Percentiles rank a stretch among this genome's conserved stretches.
phyloP scores from a whole-genome alignment of 2,113 vertebrate genomes.

The Thunnus maccoyii region DNA sequence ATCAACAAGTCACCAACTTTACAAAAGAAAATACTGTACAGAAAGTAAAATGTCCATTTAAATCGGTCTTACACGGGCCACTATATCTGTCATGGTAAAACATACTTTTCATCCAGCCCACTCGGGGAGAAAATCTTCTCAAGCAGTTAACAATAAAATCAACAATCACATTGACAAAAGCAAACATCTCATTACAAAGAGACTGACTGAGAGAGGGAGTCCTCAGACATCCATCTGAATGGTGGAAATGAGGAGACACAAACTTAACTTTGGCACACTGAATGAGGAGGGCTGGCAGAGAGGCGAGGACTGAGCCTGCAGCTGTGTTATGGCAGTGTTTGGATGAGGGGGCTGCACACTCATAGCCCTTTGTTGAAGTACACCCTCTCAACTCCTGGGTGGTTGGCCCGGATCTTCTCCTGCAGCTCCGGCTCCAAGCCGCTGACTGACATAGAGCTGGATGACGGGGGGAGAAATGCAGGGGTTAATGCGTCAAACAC shows the following conservation, averaged over 20 bases:
- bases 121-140: slow-evolving; percentile 35
- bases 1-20: slow-evolving; percentile 33
- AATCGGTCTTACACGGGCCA: slow-evolving; percentile 44
- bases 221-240: slow-evolving; percentile 34
- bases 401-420: slow-evolving; percentile 89
- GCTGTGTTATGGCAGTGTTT: slow-evolving; percentile 67
- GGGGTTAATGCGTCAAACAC: slow-evolving; percentile 28
- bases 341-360: slow-evolving; percentile 60
- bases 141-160: slow-evolving; percentile 60
- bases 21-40: slow-evolving; percentile 43
- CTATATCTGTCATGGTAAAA: slow-evolving; percentile 39
- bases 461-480: neutral
- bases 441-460: slow-evolving; percentile 93
- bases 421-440: slow-evolving; percentile 92
- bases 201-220: slow-evolving; percentile 36
- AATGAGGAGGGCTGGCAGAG: slow-evolving; percentile 70
- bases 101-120: slow-evolving; percentile 24
- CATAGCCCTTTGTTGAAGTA: slow-evolving; percentile 99
- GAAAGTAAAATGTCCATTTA: slow-evolving; percentile 53
- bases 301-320: slow-evolving; percentile 58
- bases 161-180: slow-evolving; percentile 63
- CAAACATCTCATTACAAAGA: slow-evolving; percentile 61
- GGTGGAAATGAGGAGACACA: slow-evolving; percentile 65
- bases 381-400: slow-evolving; percentile 88
- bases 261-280: slow-evolving; percentile 85